phyloP scores from a whole-genome alignment of 2,113 vertebrate genomes.

The Tetrao urogallus region DNA sequence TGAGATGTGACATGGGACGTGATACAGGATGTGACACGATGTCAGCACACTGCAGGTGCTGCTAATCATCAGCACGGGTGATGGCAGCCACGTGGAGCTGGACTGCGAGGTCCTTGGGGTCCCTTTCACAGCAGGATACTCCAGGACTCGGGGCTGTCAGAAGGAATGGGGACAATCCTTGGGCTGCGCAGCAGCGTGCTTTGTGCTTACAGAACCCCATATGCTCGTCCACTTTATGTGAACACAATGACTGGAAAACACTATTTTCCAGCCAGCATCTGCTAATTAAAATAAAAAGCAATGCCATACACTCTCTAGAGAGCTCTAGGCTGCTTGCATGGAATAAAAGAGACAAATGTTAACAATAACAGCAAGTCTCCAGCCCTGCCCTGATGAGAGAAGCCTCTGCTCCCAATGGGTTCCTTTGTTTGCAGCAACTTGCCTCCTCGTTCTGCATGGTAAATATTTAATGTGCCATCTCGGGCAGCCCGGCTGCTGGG shows the following conservation, averaged over 20 bases:
- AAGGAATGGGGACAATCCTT: background rate
- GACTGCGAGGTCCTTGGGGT: background rate
- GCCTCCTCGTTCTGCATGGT: background rate
- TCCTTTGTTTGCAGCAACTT: background rate
- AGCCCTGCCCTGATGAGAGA: background rate
- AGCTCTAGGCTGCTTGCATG: background rate
- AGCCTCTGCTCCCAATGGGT: background rate
- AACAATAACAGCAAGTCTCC: background rate
- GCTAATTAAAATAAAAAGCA: background rate
- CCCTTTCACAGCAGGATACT: background rate
- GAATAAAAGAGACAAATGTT: background rate
- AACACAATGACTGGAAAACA: background rate
- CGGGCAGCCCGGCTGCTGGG: background rate
- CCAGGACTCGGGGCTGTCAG: background rate
- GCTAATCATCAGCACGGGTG: background rate
- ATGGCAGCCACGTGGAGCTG: background rate
- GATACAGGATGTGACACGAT: background rate
- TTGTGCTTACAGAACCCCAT: background rate
- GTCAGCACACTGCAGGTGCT: background rate
- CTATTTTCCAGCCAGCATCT: background rate
- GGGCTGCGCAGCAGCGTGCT: background rate
- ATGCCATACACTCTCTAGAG: background rate
- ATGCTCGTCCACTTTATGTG: background rate
- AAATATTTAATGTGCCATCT: background rate
- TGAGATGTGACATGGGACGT: background rate